A percentile compares a stretch with the other conserved stretches of the same genome.
These are phyloP conservation scores for Lithophane semibrunnea DNA, from an alignment of 2,888 invertebrate genomes.

Conservation along the genomic window DNA sequence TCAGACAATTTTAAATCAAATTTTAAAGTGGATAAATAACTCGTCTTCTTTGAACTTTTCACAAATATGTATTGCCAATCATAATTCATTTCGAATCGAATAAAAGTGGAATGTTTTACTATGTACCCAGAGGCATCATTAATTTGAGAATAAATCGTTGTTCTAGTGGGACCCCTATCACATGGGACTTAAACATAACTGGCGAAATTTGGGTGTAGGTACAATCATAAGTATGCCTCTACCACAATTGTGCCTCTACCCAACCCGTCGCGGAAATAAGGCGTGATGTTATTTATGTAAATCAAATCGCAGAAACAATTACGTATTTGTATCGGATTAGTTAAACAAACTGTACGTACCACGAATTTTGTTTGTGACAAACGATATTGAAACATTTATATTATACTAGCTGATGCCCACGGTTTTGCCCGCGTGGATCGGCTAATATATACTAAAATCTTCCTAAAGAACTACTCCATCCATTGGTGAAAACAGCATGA, in stretches of 20 bases:
- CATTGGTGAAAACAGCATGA: too few species aligned
- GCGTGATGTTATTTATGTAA: background rate
- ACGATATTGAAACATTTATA: background rate
- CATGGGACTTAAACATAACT: too few species aligned
- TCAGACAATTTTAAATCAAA: slow-evolving; percentile 14
- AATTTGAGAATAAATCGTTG: background rate
- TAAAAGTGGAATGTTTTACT: background rate
- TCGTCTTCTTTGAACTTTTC: background rate
- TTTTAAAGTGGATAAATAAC: slow-evolving; percentile 11
- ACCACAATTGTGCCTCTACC: background rate
- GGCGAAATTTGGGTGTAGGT: too few species aligned
- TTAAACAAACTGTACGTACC: background rate
- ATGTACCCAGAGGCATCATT: background rate
- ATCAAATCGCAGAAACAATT: background rate
- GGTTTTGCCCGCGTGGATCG: too few species aligned
- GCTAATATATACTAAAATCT: too few species aligned
- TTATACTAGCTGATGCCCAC: too few species aligned
- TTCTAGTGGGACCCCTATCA: too few species aligned
- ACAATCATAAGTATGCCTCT: too few species aligned
- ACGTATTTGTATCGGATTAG: background rate
- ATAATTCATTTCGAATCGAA: background rate
- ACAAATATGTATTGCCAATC: background rate
- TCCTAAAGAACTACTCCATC: too few species aligned
- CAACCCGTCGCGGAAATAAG: background rate
- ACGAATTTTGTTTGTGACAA: background rate